Percentiles rank a stretch among this genome's conserved stretches.
Conservation (phyloP, 2,797 vertebrate genomes). For the Pygocentrus nattereri region DNA sequence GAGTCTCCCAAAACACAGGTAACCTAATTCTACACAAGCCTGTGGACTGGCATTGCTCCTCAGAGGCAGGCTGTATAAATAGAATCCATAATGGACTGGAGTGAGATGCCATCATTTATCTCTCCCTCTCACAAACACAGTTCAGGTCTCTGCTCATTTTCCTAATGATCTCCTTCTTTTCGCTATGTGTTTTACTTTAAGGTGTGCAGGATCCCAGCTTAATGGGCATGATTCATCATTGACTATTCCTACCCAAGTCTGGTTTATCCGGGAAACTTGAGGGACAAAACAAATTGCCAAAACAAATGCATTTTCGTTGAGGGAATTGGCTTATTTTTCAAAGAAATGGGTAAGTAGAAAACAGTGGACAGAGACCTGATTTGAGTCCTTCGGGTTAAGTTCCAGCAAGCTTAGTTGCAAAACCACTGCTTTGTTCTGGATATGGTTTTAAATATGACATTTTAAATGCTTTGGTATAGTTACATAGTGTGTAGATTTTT, state of each 20-base stretch:
- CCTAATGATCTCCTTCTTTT: constrained; percentile 87
- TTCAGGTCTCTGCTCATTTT: constrained; percentile 86
- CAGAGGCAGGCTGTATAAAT: constrained; percentile 84
- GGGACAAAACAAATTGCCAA: constrained; percentile 81
- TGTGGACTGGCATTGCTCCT: constrained; percentile 80
- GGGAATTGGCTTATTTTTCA: constrained; percentile 79
- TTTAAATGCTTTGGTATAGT: too few species aligned
- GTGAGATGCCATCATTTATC: constrained; percentile 86
- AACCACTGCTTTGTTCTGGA: constrained; percentile 45
- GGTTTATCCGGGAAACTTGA: constrained; percentile 76
- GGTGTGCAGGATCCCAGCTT: constrained; percentile 78
- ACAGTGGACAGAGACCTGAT: constrained; percentile 36
- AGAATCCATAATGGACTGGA: constrained; percentile 83
- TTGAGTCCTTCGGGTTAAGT: constrained; percentile 50
- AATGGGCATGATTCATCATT: constrained; percentile 84
- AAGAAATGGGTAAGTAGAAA: constrained; percentile 65
- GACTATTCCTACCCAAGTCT: constrained; percentile 75
- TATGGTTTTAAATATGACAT: background rate
- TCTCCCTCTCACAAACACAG: constrained; percentile 78
- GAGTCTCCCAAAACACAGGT: constrained; percentile 79
- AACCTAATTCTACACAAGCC: constrained; percentile 84
- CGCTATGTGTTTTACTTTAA: constrained; percentile 84
- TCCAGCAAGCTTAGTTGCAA: constrained; percentile 45
- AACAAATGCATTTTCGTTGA: constrained; percentile 71
- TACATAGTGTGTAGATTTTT: too few species aligned